Percentiles rank a stretch among this genome's conserved stretches.
Evolutionary conservation across 2,888 invertebrate genomes (phyloP).

Genomic region (Drosophila merina): DNA sequence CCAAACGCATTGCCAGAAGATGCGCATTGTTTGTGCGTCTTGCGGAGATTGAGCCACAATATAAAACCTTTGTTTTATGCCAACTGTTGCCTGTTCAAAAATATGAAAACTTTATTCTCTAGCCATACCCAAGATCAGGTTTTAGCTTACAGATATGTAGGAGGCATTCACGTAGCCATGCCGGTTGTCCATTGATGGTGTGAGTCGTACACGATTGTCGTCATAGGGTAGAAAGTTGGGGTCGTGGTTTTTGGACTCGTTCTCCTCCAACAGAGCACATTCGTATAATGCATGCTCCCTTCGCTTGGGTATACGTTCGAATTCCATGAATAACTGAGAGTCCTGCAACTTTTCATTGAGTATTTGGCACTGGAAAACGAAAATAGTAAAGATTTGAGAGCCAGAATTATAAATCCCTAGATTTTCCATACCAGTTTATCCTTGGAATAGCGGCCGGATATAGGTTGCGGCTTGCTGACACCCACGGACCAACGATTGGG

Average conservation of each 20-base stretch:
- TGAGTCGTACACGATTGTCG: constrained; percentile 92
- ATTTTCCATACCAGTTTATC: constrained; percentile 89
- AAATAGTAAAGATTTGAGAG: background rate
- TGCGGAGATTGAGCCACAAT: constrained; percentile 86
- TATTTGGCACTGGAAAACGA: constrained; percentile 85
- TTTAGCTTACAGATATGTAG: constrained; percentile 89
- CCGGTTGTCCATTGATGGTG: constrained; percentile 92
- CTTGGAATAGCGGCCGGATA: constrained; percentile 91
- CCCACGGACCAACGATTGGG: constrained; percentile 90
- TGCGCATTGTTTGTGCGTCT: constrained; percentile 82
- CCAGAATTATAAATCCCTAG: background rate
- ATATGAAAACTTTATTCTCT: background rate
- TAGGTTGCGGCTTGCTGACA: constrained; percentile 88
- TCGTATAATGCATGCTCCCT: constrained; percentile 89
- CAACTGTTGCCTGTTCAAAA: constrained; percentile 89
- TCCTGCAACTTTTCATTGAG: constrained; percentile 89
- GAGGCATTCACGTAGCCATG: constrained; percentile 97
- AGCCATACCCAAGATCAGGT: background rate
- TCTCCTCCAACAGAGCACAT: constrained; percentile 90
- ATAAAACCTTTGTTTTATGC: constrained; percentile 93
- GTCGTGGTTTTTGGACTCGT: constrained; percentile 84
- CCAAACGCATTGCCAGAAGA: constrained; percentile 96
- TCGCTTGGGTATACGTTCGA: constrained; percentile 92
- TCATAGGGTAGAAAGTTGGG: constrained; percentile 92
- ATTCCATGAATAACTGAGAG: constrained; percentile 91